These are phyloP conservation scores for Ditula angustiorana DNA, from an alignment of 2,888 invertebrate genomes.

Conservation along the genomic window DNA sequence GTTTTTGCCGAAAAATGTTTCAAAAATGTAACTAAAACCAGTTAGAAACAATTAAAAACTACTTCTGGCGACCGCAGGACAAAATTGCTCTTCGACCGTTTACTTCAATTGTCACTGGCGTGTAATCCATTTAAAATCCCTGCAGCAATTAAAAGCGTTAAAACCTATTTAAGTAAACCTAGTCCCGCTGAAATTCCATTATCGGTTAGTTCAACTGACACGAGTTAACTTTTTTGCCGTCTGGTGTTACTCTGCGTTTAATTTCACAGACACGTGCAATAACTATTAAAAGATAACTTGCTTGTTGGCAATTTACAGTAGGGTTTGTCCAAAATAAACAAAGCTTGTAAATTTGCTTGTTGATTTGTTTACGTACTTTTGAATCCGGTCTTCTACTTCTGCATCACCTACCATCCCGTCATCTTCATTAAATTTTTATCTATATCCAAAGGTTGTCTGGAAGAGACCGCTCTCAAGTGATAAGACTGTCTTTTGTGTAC, in stretches of 20 bases:
- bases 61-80: conserved; percentile 49
- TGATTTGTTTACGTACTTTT: too few species aligned
- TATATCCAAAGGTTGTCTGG: too few species aligned
- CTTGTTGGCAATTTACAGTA: too few species aligned
- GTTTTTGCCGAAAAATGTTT: not conserved
- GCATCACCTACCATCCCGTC: too few species aligned
- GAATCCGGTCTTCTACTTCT: too few species aligned
- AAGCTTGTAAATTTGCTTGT: too few species aligned
- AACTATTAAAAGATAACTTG: not conserved
- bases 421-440: too few species aligned
- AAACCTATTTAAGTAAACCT: conserved; percentile 31
- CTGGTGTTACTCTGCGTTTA: not conserved
- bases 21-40: too few species aligned
- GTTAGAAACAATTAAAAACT: too few species aligned
- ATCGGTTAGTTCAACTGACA: conserved; percentile 27
- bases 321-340: too few species aligned
- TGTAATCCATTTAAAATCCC: conserved; percentile 24
- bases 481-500: too few species aligned
- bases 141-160: conserved; percentile 32
- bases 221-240: conserved; percentile 17
- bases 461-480: too few species aligned
- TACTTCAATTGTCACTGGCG: conserved; percentile 15
- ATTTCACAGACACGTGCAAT: not conserved
- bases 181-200: conserved; percentile 31
- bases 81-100: conserved; percentile 59